These are phyloP conservation scores for Typhlomys cinereus DNA, from an alignment of 2,113 vertebrate genomes.

Conservation along the genomic window DNA sequence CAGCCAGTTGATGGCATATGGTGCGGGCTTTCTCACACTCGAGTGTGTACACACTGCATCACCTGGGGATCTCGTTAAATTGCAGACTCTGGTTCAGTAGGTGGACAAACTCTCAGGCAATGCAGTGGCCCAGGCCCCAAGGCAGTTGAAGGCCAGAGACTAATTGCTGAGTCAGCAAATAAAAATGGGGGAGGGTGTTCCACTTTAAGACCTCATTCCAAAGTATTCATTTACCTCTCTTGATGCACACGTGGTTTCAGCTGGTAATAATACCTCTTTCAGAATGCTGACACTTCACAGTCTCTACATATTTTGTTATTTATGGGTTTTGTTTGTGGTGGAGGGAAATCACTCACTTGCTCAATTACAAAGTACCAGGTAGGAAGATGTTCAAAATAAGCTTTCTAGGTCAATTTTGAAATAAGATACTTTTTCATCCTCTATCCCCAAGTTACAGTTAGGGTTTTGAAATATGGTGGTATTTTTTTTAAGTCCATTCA, in stretches of 20 bases:
- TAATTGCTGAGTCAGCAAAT: background rate
- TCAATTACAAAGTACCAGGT: background rate
- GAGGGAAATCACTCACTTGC: rapidly evolving
- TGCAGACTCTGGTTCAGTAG: background rate
- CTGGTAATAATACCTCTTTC: background rate
- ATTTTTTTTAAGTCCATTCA: background rate
- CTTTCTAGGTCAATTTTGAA: slow-evolving; percentile 8
- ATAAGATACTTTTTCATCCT: background rate
- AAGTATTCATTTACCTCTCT: slow-evolving; percentile 21
- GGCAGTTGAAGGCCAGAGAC: background rate
- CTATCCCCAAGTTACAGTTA: background rate
- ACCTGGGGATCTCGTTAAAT: background rate
- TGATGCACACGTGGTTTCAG: background rate
- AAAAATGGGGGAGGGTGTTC: background rate
- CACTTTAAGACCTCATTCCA: background rate
- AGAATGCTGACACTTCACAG: background rate
- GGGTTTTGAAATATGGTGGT: background rate
- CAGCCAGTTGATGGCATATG: background rate
- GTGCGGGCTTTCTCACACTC: background rate
- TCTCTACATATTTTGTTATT: slow-evolving; percentile 26
- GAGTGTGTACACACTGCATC: background rate
- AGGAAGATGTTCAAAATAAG: slow-evolving; percentile 8
- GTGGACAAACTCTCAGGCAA: background rate
- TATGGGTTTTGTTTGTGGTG: slow-evolving; percentile 32
- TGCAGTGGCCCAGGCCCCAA: background rate